phyloP scores from a whole-genome alignment of 1,140 invertebrate genomes.

The Drosophila rhopaloa region DNA sequence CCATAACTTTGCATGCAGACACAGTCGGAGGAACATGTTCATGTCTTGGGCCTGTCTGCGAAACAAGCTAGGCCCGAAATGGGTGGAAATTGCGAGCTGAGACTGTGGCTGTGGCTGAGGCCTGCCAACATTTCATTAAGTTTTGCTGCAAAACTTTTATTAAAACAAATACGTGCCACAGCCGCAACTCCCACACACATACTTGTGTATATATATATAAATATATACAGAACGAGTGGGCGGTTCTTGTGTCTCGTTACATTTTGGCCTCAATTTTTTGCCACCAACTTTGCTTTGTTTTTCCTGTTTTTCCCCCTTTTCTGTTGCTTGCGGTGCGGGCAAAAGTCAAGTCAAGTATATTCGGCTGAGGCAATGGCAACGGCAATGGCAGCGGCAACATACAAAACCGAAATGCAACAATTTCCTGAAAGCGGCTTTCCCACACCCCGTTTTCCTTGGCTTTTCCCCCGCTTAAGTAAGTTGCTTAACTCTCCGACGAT shows the following conservation, averaged over 20 bases:
- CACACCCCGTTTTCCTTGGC: constrained; percentile 17
- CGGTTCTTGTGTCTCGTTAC: constrained; percentile 66
- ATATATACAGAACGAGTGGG: constrained; percentile 11
- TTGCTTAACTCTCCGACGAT: constrained; percentile 71
- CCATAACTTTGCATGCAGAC: constrained; percentile 54
- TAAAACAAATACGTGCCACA: constrained; percentile 81
- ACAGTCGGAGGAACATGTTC: constrained; percentile 33
- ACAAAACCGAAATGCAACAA: constrained; percentile 76
- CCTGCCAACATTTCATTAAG: constrained; percentile 81
- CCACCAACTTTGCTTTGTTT: constrained; percentile 33
- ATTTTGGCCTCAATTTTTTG: constrained; percentile 77
- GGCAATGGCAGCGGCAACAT: constrained; percentile 22
- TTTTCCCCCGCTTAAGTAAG: constrained; percentile 66
- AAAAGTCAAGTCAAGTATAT: constrained; percentile 81
- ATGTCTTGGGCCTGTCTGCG: constrained; percentile 44
- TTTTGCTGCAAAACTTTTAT: constrained; percentile 82
- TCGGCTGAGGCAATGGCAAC: constrained; percentile 34
- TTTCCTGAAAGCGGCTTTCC: constrained; percentile 70
- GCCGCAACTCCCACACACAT: constrained; percentile 40
- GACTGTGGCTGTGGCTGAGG: constrained; percentile 38
- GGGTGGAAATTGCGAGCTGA: not conserved
- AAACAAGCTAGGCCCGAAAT: constrained; percentile 39
- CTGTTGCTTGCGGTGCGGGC: constrained; percentile 51
- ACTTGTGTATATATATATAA: not conserved
- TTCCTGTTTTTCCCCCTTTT: constrained; percentile 30